Conservation (phyloP, 1,140 invertebrate species). For the Neotoxoptera formosana region DNA sequence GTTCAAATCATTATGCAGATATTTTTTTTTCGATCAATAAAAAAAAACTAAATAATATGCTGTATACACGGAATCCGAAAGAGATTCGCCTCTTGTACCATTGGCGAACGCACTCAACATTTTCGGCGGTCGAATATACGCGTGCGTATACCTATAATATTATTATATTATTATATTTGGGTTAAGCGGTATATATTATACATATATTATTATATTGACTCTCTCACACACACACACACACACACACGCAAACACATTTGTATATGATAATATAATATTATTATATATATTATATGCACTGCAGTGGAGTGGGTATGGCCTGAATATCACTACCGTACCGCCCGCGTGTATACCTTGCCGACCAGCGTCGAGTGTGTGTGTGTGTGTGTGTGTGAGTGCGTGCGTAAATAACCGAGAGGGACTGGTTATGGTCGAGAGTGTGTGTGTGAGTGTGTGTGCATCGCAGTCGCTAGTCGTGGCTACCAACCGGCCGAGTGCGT, state of each 20-base stretch:
- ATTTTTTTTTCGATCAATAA: no score
- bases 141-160: not conserved
- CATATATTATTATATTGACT: not conserved
- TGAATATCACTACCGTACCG: slow-evolving; percentile 8
- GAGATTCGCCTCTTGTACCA: not conserved
- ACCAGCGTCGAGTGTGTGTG: not conserved
- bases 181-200: not conserved
- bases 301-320: slow-evolving; percentile 36
- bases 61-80: not conserved
- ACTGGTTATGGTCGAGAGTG: slow-evolving; percentile 10
- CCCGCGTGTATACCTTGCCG: not conserved
- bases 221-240: not conserved
- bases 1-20: no score
- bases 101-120: not conserved
- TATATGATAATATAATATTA: not conserved
- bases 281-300: not conserved
- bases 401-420: not conserved
- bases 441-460: not conserved
- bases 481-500: slow-evolving; percentile 47
- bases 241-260: not conserved
- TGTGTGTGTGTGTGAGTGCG: not conserved
- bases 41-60: not conserved
- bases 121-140: not conserved
- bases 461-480: not conserved
- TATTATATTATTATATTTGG: not conserved